Evolutionary conservation across 2,888 invertebrate species (phyloP).

Genomic region (Himalopsyche kuldschensis): DNA sequence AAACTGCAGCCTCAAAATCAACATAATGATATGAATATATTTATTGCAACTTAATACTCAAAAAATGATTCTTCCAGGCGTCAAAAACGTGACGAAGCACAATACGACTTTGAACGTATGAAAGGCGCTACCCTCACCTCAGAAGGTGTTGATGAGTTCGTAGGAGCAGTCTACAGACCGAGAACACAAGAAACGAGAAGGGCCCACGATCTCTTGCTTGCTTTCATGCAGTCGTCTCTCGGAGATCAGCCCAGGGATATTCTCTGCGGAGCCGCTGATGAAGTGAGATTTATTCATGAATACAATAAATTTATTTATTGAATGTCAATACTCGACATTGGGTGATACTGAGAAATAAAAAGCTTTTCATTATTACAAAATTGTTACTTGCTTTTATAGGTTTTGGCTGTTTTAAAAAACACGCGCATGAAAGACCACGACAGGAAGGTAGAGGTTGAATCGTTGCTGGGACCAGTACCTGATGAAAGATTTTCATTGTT

Average conservation of each 20-base stretch:
- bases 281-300: conserved; percentile 61
- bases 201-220: conserved; percentile 93
- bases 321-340: no score
- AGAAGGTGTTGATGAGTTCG: conserved; percentile 89
- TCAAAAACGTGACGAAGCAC: conserved; percentile 89
- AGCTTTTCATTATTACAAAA: no score
- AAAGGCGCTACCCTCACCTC: conserved; percentile 84
- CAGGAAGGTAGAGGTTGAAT: conserved; percentile 89
- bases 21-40: no score
- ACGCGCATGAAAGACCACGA: conserved; percentile 92
- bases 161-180: conserved; percentile 86
- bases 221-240: conserved; percentile 95
- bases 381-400: conserved; percentile 46
- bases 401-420: conserved; percentile 88
- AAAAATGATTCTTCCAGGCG: conserved; percentile 60
- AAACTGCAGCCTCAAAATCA: no score
- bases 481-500: conserved; percentile 93
- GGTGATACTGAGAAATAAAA: no score
- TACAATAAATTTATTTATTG: background rate
- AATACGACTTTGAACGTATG: conserved; percentile 87
- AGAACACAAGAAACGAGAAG: conserved; percentile 97
- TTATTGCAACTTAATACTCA: no score
- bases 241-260: conserved; percentile 97
- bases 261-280: conserved; percentile 98
- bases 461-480: conserved; percentile 76